Evolutionary conservation across 2,113 vertebrate genomes (phyloP).

Genomic region (Bucco capensis): DNA sequence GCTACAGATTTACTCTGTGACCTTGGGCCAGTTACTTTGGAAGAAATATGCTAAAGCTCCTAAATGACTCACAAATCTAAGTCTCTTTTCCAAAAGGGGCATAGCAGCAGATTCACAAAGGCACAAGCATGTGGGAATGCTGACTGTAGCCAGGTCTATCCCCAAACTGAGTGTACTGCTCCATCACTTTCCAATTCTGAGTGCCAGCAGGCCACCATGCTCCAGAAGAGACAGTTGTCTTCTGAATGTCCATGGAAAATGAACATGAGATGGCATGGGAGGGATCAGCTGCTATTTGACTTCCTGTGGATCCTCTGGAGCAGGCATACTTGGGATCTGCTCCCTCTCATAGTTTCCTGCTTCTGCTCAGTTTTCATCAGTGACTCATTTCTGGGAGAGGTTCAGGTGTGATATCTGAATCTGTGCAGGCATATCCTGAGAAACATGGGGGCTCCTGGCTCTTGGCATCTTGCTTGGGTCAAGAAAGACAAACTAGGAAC

Average conservation of each 20-base stretch:
- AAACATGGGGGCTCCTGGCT: not conserved
- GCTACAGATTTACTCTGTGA: conserved; percentile 47
- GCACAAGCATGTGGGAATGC: not conserved
- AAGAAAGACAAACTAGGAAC: not conserved
- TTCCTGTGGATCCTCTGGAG: not conserved
- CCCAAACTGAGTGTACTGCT: not conserved
- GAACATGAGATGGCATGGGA: not conserved
- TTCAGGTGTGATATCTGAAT: not conserved
- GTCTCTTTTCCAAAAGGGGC: not conserved
- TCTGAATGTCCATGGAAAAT: not conserved
- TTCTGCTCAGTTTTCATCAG: not conserved
- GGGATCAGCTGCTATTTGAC: not conserved
- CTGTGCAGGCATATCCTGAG: not conserved
- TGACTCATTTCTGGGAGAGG: not conserved
- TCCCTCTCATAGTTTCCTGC: not conserved
- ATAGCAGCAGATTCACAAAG: not conserved
- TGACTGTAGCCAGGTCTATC: not conserved
- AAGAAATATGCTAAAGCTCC: conserved; percentile 28
- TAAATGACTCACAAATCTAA: not conserved
- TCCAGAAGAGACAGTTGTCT: not conserved
- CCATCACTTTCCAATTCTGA: not conserved
- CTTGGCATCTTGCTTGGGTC: not conserved
- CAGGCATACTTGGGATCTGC: not conserved
- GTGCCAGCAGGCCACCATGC: accelerated
- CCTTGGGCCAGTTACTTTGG: conserved; percentile 25